phyloP scores from a whole-genome alignment of 2,888 invertebrate genomes.

The Stenichneumon culpator region DNA sequence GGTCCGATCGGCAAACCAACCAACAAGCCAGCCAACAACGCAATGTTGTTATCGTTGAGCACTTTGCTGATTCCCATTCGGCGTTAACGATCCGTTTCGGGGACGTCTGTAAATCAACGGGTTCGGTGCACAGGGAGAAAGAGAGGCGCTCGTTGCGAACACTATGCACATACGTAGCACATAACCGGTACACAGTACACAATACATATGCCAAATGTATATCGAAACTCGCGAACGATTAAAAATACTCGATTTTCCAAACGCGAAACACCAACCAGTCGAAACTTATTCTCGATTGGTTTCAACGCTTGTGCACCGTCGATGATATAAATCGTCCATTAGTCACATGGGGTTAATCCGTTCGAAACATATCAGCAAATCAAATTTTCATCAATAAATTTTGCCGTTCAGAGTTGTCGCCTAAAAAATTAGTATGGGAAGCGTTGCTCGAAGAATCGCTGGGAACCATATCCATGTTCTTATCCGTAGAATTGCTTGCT shows the following conservation, averaged over 20 bases:
- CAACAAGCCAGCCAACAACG: slow-evolving; percentile 55
- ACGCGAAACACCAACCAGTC: slow-evolving; percentile 28
- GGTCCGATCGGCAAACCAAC: slow-evolving; percentile 57
- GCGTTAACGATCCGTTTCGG: slow-evolving; percentile 67
- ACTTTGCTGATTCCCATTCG: slow-evolving; percentile 69
- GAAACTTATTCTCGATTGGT: slow-evolving; percentile 61
- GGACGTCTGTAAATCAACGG: slow-evolving; percentile 66
- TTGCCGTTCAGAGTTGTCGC: neutral
- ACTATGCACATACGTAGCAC: slow-evolving; percentile 1
- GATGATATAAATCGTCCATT: slow-evolving; percentile 26
- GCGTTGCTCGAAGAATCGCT: no score
- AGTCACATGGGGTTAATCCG: slow-evolving; percentile 22
- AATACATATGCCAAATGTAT: slow-evolving; percentile 13
- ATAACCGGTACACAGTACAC: slow-evolving; percentile 13
- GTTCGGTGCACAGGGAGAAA: slow-evolving; percentile 20
- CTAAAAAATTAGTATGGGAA: neutral
- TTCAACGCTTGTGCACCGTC: slow-evolving; percentile 11
- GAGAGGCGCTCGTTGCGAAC: neutral
- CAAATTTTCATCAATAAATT: slow-evolving; percentile 29
- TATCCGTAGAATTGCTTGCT: no score
- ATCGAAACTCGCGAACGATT: slow-evolving; percentile 47
- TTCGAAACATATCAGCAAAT: neutral
- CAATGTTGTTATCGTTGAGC: slow-evolving; percentile 68
- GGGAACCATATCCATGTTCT: no score
- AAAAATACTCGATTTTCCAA: slow-evolving; percentile 63